Percentiles rank a stretch among this genome's conserved stretches.
phyloP scores from a whole-genome alignment of 2,888 invertebrate genomes.

The Mythimna ferrago region DNA sequence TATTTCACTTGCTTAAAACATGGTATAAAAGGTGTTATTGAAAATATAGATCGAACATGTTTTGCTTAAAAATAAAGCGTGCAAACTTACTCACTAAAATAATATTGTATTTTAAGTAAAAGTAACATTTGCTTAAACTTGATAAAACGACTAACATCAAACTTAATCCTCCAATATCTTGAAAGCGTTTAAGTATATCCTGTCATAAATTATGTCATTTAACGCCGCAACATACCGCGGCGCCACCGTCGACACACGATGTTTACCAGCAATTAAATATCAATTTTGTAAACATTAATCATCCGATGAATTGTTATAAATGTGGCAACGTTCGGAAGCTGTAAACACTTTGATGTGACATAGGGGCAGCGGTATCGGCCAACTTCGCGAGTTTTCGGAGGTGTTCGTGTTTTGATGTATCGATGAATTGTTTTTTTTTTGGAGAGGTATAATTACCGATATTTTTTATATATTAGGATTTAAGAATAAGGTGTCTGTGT shows the following conservation, averaged over 20 bases:
- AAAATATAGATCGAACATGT: no score
- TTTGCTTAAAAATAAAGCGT: no score
- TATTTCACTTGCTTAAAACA: no score
- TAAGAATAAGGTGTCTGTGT: no score
- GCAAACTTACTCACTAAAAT: no score
- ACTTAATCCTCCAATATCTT: slow-evolving; percentile 2
- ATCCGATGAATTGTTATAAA: slow-evolving; percentile 78
- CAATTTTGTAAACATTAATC: slow-evolving; percentile 85
- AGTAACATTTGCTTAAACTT: no score
- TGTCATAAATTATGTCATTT: slow-evolving; percentile 77
- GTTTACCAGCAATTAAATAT: slow-evolving; percentile 85
- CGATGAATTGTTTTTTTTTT: slow-evolving; percentile 8
- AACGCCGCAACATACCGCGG: slow-evolving; percentile 69
- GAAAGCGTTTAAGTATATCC: slow-evolving; percentile 53
- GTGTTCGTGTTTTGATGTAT: slow-evolving; percentile 14
- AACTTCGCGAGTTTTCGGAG: slow-evolving; percentile 25
- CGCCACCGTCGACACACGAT: slow-evolving; percentile 68
- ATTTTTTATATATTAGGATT: background rate
- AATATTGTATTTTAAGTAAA: no score
- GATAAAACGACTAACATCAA: background rate
- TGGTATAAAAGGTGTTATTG: no score
- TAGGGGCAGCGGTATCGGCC: slow-evolving; percentile 22
- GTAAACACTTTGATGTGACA: slow-evolving; percentile 57
- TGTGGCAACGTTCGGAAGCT: slow-evolving; percentile 61
- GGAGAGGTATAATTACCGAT: no score